Percentiles rank a stretch among this genome's conserved stretches.
These are phyloP conservation scores for Bedellia somnulentella DNA, from an alignment of 2,888 invertebrate genomes.

Conservation along the genomic window DNA sequence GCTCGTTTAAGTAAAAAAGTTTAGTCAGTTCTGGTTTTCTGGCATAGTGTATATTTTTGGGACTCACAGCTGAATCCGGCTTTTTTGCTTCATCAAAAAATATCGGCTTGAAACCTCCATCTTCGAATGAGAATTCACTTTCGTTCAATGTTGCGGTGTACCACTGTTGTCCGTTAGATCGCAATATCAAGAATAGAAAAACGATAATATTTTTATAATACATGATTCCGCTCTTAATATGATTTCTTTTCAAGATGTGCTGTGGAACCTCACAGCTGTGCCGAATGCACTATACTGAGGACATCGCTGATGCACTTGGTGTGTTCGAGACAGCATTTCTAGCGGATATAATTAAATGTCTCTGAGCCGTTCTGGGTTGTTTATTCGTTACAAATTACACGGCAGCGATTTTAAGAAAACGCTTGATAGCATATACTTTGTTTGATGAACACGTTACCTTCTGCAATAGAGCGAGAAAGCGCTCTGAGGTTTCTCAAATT, in stretches of 20 bases:
- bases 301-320: slow-evolving; percentile 19
- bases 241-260: slow-evolving; percentile 12
- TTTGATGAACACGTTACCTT: slow-evolving; percentile 6
- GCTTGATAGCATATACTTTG: too few species aligned
- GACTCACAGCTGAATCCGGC: too few species aligned
- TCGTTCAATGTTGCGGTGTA: slow-evolving; percentile 20
- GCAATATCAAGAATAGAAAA: too few species aligned
- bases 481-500: slow-evolving; percentile 6
- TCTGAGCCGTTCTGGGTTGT: slow-evolving; percentile 39
- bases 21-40: too few species aligned
- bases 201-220: too few species aligned
- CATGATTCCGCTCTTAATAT: too few species aligned
- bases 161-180: slow-evolving; percentile 25
- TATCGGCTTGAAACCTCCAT: too few species aligned
- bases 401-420: slow-evolving; percentile 6
- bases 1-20: not conserved
- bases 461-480: slow-evolving; percentile 8
- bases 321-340: slow-evolving; percentile 20
- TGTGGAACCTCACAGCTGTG: slow-evolving; percentile 3
- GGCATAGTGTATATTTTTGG: too few species aligned
- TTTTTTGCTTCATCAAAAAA: too few species aligned
- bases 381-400: slow-evolving; percentile 22
- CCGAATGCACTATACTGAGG: slow-evolving; percentile 13
- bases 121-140: too few species aligned
- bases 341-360: slow-evolving; percentile 34